A percentile compares a stretch with the other conserved stretches of the same genome.
These are phyloP conservation scores for Helarctos malayanus DNA, from an alignment of 2,797 vertebrate species.

Conservation along the genomic window DNA sequence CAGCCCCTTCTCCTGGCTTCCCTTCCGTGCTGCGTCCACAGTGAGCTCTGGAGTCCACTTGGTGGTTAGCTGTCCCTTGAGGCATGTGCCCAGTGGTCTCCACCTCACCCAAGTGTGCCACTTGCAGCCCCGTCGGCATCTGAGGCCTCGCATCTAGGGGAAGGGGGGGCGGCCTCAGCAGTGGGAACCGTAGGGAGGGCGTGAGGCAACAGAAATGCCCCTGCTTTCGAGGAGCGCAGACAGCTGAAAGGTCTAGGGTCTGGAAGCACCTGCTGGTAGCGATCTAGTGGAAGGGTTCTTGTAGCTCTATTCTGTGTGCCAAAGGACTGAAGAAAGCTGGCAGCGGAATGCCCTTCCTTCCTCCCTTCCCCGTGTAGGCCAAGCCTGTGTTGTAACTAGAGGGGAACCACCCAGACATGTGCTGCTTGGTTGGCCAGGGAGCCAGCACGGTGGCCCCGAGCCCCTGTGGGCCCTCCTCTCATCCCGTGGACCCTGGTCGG, in stretches of 20 bases:
- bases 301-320: not conserved
- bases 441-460: not conserved
- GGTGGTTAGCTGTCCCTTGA: not conserved
- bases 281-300: not conserved
- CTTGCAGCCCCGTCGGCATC: not conserved
- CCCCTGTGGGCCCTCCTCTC: not conserved
- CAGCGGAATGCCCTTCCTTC: not conserved
- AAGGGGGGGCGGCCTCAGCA: not conserved
- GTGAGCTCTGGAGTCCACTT: not conserved
- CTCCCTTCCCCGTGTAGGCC: not conserved
- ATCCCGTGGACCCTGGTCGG: not conserved
- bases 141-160: not conserved
- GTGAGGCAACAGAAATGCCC: not conserved
- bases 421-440: not conserved
- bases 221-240: not conserved
- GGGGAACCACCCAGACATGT: not conserved
- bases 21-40: rapidly evolving
- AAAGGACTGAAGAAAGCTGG: not conserved
- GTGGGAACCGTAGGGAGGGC: not conserved
- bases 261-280: not conserved
- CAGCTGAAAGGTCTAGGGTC: not conserved
- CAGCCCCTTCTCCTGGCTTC: not conserved
- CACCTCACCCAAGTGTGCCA: not conserved
- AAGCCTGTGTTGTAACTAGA: not conserved
- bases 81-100: not conserved